Evolutionary conservation across 1,140 invertebrate species (phyloP), one percentile per base, ranked within the genome.

Genomic region (Archivesica marissinica): DNA sequence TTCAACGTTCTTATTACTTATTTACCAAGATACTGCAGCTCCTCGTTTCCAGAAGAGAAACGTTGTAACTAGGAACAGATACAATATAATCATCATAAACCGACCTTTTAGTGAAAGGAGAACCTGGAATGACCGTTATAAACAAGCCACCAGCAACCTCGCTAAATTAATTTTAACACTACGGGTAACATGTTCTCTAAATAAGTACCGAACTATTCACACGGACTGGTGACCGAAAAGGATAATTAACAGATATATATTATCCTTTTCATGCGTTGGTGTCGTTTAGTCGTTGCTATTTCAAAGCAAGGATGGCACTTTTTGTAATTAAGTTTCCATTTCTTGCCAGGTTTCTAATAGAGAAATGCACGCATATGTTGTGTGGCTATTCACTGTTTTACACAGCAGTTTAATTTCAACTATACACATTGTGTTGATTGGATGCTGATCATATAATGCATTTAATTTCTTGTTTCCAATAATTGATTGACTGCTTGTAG

Each of bases 391-490:
- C 20, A 4, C 15, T 54, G 15, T 11, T 11, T 11, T 7, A 54
- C 4, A 7, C 23, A 28, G 54, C 54, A 28, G 15, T 2, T 23
- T 28, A 59, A 59, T 59, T 59, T 59, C 25, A 28, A 28, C 54
- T 59, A 7, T 25, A 28, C 54, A 59, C 54, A 28, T 28, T 4
- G n/a, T 28, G 9, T 59, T 64, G 59, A 35, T 35, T 64, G 59
- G 59, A 28, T 33, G 28, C 15, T 17, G 30, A 64, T 64, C 15
- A 33, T 64, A 64, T 35, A 64, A 64, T 64, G 33, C 30, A 64
- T 64, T 64, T 35, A 64, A 64, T 64, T 59, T 59, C 56, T 59
- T 28, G 56, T 59, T 64, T 64, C 59, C 59, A 35, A 64, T 64
- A 64, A 64, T 64, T 64, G 59, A 64, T 64, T 64, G 59, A 64